These are phyloP conservation scores for Zeus faber DNA, from an alignment of 2,113 vertebrate species.

Conservation along the genomic window DNA sequence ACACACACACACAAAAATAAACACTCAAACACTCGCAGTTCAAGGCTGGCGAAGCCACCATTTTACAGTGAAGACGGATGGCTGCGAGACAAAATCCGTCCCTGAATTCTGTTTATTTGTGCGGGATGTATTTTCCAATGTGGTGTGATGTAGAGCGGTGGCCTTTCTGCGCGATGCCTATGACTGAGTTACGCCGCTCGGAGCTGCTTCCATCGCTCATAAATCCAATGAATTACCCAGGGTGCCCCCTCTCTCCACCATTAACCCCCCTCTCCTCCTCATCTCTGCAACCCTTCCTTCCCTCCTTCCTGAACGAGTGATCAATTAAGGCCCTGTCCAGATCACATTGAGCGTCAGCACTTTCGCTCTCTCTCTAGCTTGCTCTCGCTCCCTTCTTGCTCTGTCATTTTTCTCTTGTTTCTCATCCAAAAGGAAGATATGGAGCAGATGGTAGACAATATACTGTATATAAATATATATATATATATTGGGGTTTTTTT, in stretches of 20 bases:
- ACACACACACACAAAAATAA: slow-evolving; percentile 25
- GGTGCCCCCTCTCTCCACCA: slow-evolving; percentile 52
- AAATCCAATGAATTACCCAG: slow-evolving; percentile 68
- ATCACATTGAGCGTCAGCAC: slow-evolving; percentile 59
- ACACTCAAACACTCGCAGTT: neutral
- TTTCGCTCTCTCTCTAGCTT: slow-evolving; percentile 39
- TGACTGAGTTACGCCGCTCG: slow-evolving; percentile 59
- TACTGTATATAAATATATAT: no score
- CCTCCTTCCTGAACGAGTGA: slow-evolving; percentile 61
- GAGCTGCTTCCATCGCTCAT: slow-evolving; percentile 54
- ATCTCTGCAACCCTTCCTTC: slow-evolving; percentile 17
- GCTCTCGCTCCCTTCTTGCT: slow-evolving; percentile 27
- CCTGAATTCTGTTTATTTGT: slow-evolving; percentile 47
- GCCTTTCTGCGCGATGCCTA: slow-evolving; percentile 51
- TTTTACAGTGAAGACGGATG: neutral
- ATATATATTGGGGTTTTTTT: no score
- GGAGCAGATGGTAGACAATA: slow-evolving; percentile 24
- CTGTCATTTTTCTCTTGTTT: slow-evolving; percentile 26
- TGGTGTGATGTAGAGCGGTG: slow-evolving; percentile 43
- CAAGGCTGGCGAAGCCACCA: neutral
- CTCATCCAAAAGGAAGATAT: slow-evolving; percentile 22
- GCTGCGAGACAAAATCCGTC: slow-evolving; percentile 16
- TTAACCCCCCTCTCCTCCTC: slow-evolving; percentile 43
- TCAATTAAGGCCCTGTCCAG: slow-evolving; percentile 73
- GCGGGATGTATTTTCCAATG: slow-evolving; percentile 29